phyloP scores from a whole-genome alignment of 2,797 vertebrate species.

The Enteromius viviparus region DNA sequence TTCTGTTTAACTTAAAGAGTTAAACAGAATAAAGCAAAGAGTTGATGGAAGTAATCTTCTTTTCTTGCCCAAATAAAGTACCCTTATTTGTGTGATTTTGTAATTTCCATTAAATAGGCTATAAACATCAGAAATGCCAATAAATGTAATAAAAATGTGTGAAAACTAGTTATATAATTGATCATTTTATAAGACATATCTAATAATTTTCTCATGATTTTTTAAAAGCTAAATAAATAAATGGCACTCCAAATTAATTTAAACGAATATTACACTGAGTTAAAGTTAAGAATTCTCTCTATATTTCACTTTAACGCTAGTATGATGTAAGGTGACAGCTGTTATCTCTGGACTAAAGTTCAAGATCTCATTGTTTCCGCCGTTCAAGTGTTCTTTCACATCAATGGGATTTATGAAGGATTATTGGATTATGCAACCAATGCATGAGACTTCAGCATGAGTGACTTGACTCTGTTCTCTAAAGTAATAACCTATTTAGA shows the following conservation, averaged over 20 bases:
- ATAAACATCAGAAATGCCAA: background rate
- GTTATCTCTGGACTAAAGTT: slow-evolving; percentile 7
- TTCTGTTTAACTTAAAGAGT: background rate
- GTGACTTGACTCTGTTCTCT: background rate
- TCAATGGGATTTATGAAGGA: background rate
- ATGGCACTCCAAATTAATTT: background rate
- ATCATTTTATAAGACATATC: background rate
- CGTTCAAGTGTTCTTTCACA: slow-evolving; percentile 4
- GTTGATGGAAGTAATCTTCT: background rate
- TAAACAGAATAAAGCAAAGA: too few species aligned
- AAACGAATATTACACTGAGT: background rate
- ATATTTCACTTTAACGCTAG: background rate
- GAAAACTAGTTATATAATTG: background rate
- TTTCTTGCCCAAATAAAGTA: background rate
- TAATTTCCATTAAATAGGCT: background rate
- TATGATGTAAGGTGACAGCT: background rate
- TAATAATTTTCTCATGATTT: background rate
- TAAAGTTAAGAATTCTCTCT: background rate
- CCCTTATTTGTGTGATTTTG: background rate
- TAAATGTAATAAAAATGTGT: background rate
- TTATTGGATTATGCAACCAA: slow-evolving; percentile 32
- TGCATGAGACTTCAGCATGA: slow-evolving; percentile 13
- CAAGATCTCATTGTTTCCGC: slow-evolving; percentile 11
- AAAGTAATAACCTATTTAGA: background rate
- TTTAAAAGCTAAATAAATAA: background rate